Percentiles rank a stretch among this genome's conserved stretches.
Conservation (phyloP, 2,888 invertebrate genomes). For the Blastobasis lacticolella region DNA sequence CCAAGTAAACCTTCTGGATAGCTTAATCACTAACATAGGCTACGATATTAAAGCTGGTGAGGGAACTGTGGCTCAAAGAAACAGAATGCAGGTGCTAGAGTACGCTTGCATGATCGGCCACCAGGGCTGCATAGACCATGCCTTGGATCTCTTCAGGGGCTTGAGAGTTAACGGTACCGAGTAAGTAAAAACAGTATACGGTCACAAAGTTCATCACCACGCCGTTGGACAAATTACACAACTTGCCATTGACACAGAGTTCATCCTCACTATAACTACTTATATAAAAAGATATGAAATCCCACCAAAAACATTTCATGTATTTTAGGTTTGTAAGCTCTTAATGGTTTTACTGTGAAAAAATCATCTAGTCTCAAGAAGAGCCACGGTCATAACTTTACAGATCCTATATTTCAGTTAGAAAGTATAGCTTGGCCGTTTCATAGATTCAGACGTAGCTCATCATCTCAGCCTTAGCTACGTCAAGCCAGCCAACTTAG, state of each 20-base stretch:
- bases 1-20: constrained; percentile 29
- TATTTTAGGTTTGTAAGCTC: neutral
- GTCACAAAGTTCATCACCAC: neutral
- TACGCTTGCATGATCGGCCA: constrained; percentile 79
- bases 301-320: neutral
- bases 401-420: too few species aligned
- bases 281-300: too few species aligned
- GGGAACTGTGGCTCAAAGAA: constrained; percentile 68
- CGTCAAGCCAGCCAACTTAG: too few species aligned
- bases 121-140: constrained; percentile 60
- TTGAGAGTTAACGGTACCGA: constrained; percentile 39
- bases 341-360: neutral
- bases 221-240: neutral
- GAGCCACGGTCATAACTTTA: too few species aligned
- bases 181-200: constrained; percentile 27
- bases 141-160: constrained; percentile 32
- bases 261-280: too few species aligned
- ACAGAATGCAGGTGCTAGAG: constrained; percentile 71
- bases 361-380: too few species aligned
- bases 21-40: constrained; percentile 56
- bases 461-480: too few species aligned
- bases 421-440: too few species aligned
- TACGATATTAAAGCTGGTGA: constrained; percentile 45
- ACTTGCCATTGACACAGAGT: too few species aligned
- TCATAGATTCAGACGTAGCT: too few species aligned